Conservation (phyloP, 2,888 invertebrate species). For the Amphipoea oculea region DNA sequence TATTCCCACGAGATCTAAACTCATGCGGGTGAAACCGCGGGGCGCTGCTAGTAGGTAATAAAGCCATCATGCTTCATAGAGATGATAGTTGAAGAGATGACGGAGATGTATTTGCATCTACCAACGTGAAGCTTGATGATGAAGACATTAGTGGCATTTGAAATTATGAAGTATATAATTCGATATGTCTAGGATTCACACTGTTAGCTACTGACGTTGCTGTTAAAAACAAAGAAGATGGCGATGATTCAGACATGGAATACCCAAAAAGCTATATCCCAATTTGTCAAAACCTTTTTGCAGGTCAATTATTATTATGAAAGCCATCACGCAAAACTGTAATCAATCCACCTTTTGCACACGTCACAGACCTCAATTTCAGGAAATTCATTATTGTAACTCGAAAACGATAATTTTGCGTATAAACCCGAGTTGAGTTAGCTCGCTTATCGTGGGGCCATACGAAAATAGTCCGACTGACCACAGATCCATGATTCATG, state of each 20-base stretch:
- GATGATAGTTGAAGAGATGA: not conserved
- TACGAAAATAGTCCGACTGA: slow-evolving; percentile 66
- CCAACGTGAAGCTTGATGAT: not conserved
- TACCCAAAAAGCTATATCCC: slow-evolving; percentile 18
- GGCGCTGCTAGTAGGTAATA: not conserved
- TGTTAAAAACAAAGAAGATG: not conserved
- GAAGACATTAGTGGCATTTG: not conserved
- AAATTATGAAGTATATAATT: not conserved
- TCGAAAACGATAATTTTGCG: slow-evolving; percentile 48
- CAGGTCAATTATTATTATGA: slow-evolving; percentile 4
- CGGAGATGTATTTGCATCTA: not conserved
- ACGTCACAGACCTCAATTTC: slow-evolving; percentile 32
- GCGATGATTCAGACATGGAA: slow-evolving; percentile 21
- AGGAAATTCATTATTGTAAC: slow-evolving; percentile 41
- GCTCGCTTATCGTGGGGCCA: slow-evolving; percentile 63
- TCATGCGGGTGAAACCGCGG: no score
- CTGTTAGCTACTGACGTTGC: not conserved
- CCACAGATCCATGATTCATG: slow-evolving; percentile 66
- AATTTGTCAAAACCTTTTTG: slow-evolving; percentile 29
- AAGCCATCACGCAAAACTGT: slow-evolving; percentile 21
- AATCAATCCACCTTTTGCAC: slow-evolving; percentile 23
- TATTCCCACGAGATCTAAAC: no score
- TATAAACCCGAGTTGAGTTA: slow-evolving; percentile 53
- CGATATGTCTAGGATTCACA: not conserved
- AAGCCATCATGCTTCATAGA: not conserved